Conservation (phyloP, 2,888 invertebrate genomes). For the Melieria picta region DNA sequence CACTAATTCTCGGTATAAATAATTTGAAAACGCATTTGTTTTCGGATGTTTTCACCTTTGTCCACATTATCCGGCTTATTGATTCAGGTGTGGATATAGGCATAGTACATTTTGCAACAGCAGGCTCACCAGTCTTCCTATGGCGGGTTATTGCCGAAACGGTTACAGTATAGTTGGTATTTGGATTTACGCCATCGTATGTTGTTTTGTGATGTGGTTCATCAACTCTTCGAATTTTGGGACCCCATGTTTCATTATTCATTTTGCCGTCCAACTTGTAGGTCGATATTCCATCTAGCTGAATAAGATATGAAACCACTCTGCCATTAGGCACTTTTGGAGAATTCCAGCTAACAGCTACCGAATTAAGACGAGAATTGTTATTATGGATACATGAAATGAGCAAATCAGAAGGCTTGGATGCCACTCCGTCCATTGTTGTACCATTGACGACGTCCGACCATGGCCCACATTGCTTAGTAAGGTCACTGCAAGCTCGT, state of each 20-base stretch:
- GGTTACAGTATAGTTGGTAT: conserved; percentile 84
- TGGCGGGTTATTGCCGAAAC: conserved; percentile 82
- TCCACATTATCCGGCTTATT: conserved; percentile 68
- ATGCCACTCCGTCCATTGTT: conserved; percentile 84
- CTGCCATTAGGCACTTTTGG: conserved; percentile 81
- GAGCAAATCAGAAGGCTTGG: conserved; percentile 76
- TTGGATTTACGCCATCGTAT: conserved; percentile 79
- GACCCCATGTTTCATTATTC: conserved; percentile 70
- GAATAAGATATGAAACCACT: conserved; percentile 80
- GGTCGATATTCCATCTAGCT: conserved; percentile 69
- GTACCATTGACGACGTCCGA: conserved; percentile 81
- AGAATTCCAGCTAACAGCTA: conserved; percentile 78
- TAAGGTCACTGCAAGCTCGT: conserved; percentile 83
- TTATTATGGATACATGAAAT: conserved; percentile 75
- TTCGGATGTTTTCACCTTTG: conserved; percentile 70
- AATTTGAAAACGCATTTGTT: conserved; percentile 80
- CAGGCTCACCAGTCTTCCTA: conserved; percentile 77
- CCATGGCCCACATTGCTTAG: conserved; percentile 80
- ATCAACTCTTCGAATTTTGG: conserved; percentile 71
- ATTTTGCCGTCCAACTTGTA: conserved; percentile 69
- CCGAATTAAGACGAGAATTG: conserved; percentile 67
- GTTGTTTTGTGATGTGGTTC: conserved; percentile 66
- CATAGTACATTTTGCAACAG: conserved; percentile 74
- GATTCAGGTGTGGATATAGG: conserved; percentile 77
- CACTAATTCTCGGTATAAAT: conserved; percentile 79